Base-by-base conservation (phyloP, 2,113 vertebrate species). In the Neogobius melanostomus region DNA sequence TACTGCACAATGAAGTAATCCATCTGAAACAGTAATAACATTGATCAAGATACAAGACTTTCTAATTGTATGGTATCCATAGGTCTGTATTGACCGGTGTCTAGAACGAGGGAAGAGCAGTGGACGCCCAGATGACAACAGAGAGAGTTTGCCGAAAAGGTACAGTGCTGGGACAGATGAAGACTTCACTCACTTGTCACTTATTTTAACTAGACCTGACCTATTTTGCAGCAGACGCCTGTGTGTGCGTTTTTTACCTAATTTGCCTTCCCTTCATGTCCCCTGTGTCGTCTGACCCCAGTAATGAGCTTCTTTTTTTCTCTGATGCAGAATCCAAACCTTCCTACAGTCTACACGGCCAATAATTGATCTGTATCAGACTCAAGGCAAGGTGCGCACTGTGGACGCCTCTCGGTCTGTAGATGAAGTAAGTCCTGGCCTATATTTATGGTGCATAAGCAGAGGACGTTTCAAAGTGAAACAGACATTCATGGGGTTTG, bases 71-170 rank as follows among this genome's bases (percentile, higher is more conserved):
- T 50, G 8, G 74, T 66, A 45, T 80, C 16, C 51, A 54, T 85
- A 99, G 97, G 94, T 96, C 28, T 99, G 97, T 78, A 91, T 98
- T 28, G 68, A 92, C 21, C 92, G 98, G 72, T 99, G 98, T 90
- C 88, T 99, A 73, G 96, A 99, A 80, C 92, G 98, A 75, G 97
- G 98, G 61, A 97, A 98, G 83, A 97, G 92, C 90, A 99, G 98
- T 50, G 97, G 96, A 3, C 94, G 97, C 72, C 95, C 93, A 11
- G 98, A 99, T 45, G 98, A 99, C 88, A 99, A 99, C 93, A 93
- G 95, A 64, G 95, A 97, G 75, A 98, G 96, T 71, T 86, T 99
- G 92, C 93, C 96, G 74, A 99, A 98, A 91, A 96, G 98, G 98
- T 99, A 46, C 6, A 28, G 7, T 49, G n/a, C 47, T 49, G 9